Base-by-base conservation (phyloP, 2,797 vertebrate genomes). In the Aldrovandia affinis region DNA sequence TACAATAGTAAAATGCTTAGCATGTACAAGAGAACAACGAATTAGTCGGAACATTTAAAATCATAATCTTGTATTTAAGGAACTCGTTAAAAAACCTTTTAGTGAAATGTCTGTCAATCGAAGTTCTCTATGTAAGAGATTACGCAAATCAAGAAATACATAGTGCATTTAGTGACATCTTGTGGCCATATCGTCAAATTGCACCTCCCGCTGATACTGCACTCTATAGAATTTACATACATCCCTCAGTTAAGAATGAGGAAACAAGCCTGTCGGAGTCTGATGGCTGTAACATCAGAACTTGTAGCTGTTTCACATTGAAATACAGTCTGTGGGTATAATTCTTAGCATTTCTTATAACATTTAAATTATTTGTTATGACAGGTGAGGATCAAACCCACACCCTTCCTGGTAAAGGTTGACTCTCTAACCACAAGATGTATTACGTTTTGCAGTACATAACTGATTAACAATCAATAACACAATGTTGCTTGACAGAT, bases 121-220 rank as follows among this genome's bases (percentile, higher is more conserved):
- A 80, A 55, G 18, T 57, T 61, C 33, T 42, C 33, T 22, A 0
- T 80, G 78, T 22, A 33, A 39, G 36, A 61, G 54, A 22, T 79
- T 54, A 79, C 47, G 78, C 15, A 73, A 52, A 50, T 15, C 63
- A 33, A 44, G 44, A 73, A 20, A 70, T 70, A 54, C n/a, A 36
- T 18, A 70, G 55, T 50, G 63, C 30, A 87, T 87, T 80, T 83
- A 90, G 88, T 78, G 93, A 89, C 93, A 88, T 84, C 92, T n/a
- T 81, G 89, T 82, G 93, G 89, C 57, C 50, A 0, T 52, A 50
- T 0, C 4, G 0, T 28, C 20, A 85, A 63, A 88, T 83, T 88
- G 80, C 39, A 79, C 10, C 14, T 10, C 9, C 33, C n/a, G 20
- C 15, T 30, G 2, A n/a, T 18, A 44, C 25, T 42, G 42, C 22